Evolutionary conservation across 1,140 invertebrate species (phyloP), one percentile per base, ranked within the genome.

Genomic region (Ladona fulva): DNA sequence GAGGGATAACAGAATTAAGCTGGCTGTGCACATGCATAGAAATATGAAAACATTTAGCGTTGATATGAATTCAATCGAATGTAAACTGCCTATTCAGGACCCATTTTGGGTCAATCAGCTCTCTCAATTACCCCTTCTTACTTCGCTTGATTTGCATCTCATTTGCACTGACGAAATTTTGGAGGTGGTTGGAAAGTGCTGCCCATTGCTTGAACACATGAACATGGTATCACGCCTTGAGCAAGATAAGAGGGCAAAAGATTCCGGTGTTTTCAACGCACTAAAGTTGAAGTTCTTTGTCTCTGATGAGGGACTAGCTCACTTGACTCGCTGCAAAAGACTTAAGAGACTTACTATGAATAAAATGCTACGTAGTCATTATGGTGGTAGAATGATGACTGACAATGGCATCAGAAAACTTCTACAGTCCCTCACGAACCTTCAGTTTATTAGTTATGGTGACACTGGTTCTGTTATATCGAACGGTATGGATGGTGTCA

Each of bases 201-300:
- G 87, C 80, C 82, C 78, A 22, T 80, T 85, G 74, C 82, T 88
- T 14, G 85, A 87, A 81, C 84, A 87, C 79, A 84, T 88, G 25
- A 86, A 87, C 78, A 86, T 87, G 75, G 84, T 87, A n/a, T 88
- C 87, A 25, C 66, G 83, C 83, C 73, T 86, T 85, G 80, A 79
- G 25, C 74, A 59, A 8, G 74, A 44, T 22, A 76, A 29, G n/a
- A 73, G 73, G 16, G 66, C 37, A 10, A 42, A 24, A 42, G 29
- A 37, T 37, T 42, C 24, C 25, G 86, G 85, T 5, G 81, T 81
- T 6, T 86, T 87, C 76, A 87, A 87, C 82, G 86, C 87, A 77
- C 86, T 81, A 74, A 81, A 81, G 75, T 74, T 82, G 14, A 79
- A 78, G 52, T 81, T 79, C 74, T 81, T 80, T 75, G 78, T 82